Conservation (phyloP, 2,113 vertebrate genomes). For the Oreamnos americanus region DNA sequence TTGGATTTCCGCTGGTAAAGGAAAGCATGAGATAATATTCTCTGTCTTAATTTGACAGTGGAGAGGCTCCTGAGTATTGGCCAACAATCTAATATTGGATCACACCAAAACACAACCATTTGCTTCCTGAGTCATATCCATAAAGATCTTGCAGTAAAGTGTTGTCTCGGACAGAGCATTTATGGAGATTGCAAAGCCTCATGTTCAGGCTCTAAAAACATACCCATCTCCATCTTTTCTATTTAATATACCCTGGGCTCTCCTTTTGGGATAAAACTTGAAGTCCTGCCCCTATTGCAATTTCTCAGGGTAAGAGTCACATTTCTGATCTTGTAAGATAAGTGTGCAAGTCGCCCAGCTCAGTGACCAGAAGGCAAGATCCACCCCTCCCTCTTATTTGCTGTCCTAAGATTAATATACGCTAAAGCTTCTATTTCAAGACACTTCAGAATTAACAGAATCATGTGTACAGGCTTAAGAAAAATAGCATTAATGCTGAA, state of each 20-base stretch:
- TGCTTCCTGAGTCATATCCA: constrained; percentile 51
- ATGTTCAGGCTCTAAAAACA: neutral
- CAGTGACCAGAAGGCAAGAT: neutral
- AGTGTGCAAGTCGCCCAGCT: neutral
- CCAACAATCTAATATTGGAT: constrained; percentile 63
- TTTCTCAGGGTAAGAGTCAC: neutral
- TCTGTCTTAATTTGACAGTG: constrained; percentile 61
- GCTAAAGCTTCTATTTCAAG: neutral
- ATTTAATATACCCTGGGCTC: neutral
- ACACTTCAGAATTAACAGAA: neutral
- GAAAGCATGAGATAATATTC: constrained; percentile 56
- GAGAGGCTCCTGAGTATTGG: constrained; percentile 52
- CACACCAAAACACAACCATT: constrained; percentile 43
- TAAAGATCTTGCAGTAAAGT: neutral
- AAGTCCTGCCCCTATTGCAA: neutral
- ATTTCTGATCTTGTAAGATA: neutral
- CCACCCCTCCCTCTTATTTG: neutral
- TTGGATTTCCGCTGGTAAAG: constrained; percentile 45
- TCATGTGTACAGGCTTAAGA: neutral
- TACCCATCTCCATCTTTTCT: neutral
- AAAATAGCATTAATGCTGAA: neutral
- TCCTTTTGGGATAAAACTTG: neutral
- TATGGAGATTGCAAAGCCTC: constrained; percentile 9
- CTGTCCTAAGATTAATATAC: neutral
- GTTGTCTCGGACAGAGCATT: constrained; percentile 25